Conservation (phyloP, 1,140 invertebrate genomes). For the Leptopilina boulardi region DNA sequence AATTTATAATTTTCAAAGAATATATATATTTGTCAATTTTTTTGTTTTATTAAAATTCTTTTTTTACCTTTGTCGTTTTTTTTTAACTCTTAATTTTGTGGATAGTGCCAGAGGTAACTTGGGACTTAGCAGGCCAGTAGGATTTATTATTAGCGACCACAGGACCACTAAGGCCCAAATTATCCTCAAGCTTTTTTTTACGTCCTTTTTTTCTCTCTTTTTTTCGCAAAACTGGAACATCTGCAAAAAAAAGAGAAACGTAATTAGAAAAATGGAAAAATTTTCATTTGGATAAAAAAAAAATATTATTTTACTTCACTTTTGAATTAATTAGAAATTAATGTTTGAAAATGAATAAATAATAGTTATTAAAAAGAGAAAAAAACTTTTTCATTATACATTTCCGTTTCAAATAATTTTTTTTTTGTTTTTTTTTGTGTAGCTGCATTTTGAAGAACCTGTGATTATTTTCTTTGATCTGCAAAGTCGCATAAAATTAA, state of each 20-base stretch:
- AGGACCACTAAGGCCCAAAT: constrained; percentile 76
- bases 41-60: no score
- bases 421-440: neutral
- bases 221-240: neutral
- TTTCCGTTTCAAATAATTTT: neutral
- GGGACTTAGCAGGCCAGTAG: constrained; percentile 77
- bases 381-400: neutral
- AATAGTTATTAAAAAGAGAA: no score
- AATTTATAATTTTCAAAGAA: no score
- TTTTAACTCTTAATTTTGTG: neutral
- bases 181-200: constrained; percentile 54
- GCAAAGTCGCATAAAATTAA: neutral
- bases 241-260: constrained; percentile 38
- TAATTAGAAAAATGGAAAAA: no score
- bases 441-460: neutral
- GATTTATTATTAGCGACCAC: constrained; percentile 72
- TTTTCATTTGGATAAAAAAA: neutral
- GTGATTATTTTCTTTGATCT: neutral
- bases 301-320: no score
- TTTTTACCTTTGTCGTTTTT: neutral
- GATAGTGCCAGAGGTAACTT: constrained; percentile 65
- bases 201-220: constrained; percentile 13
- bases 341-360: no score
- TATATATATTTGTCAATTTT: no score
- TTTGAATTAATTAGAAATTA: no score